phyloP scores from a whole-genome alignment of 2,113 vertebrate genomes.

The Oryzias melastigma region DNA sequence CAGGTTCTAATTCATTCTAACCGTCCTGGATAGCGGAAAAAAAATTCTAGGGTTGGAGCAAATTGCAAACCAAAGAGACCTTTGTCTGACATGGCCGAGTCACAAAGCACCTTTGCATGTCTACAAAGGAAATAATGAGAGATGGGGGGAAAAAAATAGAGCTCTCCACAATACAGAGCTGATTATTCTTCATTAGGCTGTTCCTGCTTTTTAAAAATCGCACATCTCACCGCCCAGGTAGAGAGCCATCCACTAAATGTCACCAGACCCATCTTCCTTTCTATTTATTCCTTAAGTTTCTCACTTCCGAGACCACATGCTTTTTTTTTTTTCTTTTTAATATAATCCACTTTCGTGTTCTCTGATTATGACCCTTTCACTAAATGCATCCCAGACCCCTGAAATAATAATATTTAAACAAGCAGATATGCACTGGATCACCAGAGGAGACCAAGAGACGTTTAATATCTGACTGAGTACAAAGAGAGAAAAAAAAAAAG shows the following conservation, averaged over 20 bases:
- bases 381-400: slow-evolving; percentile 42
- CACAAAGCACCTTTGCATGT: slow-evolving; percentile 3
- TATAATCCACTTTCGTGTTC: slow-evolving; percentile 61
- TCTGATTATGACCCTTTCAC: slow-evolving; percentile 68
- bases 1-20: too few relatives aligned
- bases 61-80: neutral
- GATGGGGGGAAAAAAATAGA: slow-evolving; percentile 20
- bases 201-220: slow-evolving; percentile 39
- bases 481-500: slow-evolving; percentile 62
- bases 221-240: slow-evolving; percentile 34
- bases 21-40: neutral
- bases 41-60: slow-evolving; percentile 3
- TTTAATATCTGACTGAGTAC: slow-evolving; percentile 74
- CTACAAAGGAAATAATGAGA: slow-evolving; percentile 60
- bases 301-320: too few relatives aligned
- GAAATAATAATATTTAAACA: slow-evolving; percentile 72
- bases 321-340: slow-evolving; percentile 36
- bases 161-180: slow-evolving; percentile 46
- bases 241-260: slow-evolving; percentile 23
- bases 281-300: slow-evolving; percentile 21
- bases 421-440: slow-evolving; percentile 46
- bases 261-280: slow-evolving; percentile 21
- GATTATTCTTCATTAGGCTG: slow-evolving; percentile 58
- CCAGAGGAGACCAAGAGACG: slow-evolving; percentile 52
- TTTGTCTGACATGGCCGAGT: slow-evolving; percentile 4